Conservation (phyloP, 2,888 invertebrate species). For the Spodoptera exigua region DNA sequence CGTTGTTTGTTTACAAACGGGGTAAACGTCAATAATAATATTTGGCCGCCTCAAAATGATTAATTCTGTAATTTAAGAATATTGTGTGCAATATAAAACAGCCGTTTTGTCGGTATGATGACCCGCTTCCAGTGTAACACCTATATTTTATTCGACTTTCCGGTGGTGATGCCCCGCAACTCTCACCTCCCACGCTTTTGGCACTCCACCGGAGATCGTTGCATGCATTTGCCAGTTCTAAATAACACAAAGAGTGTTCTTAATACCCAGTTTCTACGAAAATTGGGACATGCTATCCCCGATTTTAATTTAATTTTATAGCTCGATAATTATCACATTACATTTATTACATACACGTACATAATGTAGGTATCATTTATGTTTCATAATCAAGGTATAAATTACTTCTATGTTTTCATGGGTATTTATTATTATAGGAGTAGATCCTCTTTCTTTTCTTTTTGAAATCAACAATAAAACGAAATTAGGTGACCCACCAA, state of each 20-base stretch:
- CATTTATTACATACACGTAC: slow-evolving; percentile 15
- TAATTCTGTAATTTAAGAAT: slow-evolving; percentile 31
- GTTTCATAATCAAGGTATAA: slow-evolving; percentile 2
- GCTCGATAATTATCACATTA: slow-evolving; percentile 23
- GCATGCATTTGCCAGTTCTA: slow-evolving; percentile 84
- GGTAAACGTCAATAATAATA: slow-evolving; percentile 28
- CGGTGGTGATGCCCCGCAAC: slow-evolving; percentile 63
- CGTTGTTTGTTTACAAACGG: slow-evolving; percentile 58
- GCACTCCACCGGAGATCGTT: slow-evolving; percentile 78
- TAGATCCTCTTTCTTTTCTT: no score
- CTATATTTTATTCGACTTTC: slow-evolving; percentile 65
- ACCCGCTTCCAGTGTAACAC: slow-evolving; percentile 39
- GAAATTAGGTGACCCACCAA: slow-evolving; percentile 55
- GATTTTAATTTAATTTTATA: slow-evolving; percentile 53
- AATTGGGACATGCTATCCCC: slow-evolving; percentile 62
- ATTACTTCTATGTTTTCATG: no score
- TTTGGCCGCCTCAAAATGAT: slow-evolving; percentile 20
- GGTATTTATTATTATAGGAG: no score
- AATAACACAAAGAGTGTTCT: slow-evolving; percentile 84
- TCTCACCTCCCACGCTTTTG: slow-evolving; percentile 83
- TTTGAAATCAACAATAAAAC: no score
- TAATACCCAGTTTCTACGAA: slow-evolving; percentile 83
- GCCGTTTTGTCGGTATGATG: slow-evolving; percentile 43
- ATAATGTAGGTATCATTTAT: not conserved
- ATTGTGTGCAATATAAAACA: slow-evolving; percentile 33